Base-by-base conservation (phyloP, 2,888 invertebrate genomes). In the Xestia c-nigrum region DNA sequence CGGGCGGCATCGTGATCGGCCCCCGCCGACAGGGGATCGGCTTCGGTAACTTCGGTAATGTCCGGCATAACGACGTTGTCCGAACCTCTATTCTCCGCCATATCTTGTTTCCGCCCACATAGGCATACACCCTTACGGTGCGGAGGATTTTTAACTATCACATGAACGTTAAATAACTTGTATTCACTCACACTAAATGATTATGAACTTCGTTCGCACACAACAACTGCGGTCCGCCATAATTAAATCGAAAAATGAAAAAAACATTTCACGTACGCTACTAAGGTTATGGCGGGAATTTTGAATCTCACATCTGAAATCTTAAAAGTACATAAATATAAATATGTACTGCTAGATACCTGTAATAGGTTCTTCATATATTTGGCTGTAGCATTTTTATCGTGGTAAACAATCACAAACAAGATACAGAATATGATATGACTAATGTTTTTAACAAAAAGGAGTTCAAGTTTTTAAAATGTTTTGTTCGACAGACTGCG, bases 51-150 rank as follows among this genome's bases (percentile, higher is more conserved):
- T 97, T 97, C 97, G 97, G 97, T 97, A 96, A 97, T 97, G 97
- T 97, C 97, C 97, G 97, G 97, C 96, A 97, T 97, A 95, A 97
- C 97, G 97, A 97, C 97, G 95, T 97, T 97, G 95, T 97, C 97
- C 97, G 97, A 97, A 94, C 94, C 92, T 90, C 95, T 93, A 85
- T 94, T 95, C 88, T 94, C 93, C 89, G 95, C 94, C 96, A 96
- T 96, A 87, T 89, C 93, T 93, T 92, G 93, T 90, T 91, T 92
- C 89, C 93, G 91, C 91, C 93, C 91, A 84, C 91, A 90, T 89
- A 90, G 85, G 81, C 86, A 84, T 85, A 88, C 92, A 88, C 91
- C 90, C 87, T 90, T 87, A 83, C 88, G 89, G 88, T 89, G 90
- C 85, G 85, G 87, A 76, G 83, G 86, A 88, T 85, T 89, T 91